Evolutionary conservation across 2,113 vertebrate species (phyloP).

Genomic region (Perca fluviatilis): DNA sequence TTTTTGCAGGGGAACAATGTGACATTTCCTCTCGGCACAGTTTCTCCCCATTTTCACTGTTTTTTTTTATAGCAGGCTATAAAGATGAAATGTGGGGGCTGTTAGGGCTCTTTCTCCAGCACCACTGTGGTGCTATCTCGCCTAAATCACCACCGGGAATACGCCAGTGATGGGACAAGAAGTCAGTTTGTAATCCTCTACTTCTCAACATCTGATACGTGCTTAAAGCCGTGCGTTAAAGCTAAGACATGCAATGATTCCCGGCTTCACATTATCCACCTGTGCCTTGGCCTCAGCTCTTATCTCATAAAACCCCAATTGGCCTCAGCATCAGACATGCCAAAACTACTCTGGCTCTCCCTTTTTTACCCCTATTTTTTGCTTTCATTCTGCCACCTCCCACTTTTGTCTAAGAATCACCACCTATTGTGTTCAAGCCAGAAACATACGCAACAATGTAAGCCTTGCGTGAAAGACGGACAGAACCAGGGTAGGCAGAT

Average conservation of each 20-base stretch:
- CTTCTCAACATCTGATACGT: slow-evolving; percentile 28
- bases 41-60: slow-evolving; percentile 69
- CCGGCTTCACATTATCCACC: slow-evolving; percentile 49
- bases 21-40: slow-evolving; percentile 69
- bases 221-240: slow-evolving; percentile 37
- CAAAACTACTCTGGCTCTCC: slow-evolving; percentile 11
- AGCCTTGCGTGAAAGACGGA: slow-evolving; percentile 25
- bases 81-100: slow-evolving; percentile 80
- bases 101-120: slow-evolving; percentile 63
- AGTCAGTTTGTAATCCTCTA: slow-evolving; percentile 35
- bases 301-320: slow-evolving; percentile 38
- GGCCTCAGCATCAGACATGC: slow-evolving; percentile 35
- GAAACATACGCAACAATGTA: background rate
- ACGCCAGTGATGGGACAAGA: slow-evolving; percentile 38
- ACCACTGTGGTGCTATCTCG: slow-evolving; percentile 49
- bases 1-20: slow-evolving; percentile 68
- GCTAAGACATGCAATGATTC: background rate
- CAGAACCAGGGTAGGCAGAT: background rate
- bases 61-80: slow-evolving; percentile 75
- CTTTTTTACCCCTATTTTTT: background rate
- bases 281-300: slow-evolving; percentile 37
- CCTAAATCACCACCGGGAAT: slow-evolving; percentile 49
- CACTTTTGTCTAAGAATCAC: slow-evolving; percentile 11
- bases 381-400: slow-evolving; percentile 1
- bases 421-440: background rate